Percentiles rank a stretch among this genome's conserved stretches.
Evolutionary conservation across 1,140 invertebrate species (phyloP).

Genomic region (Scaptomyza pallida): DNA sequence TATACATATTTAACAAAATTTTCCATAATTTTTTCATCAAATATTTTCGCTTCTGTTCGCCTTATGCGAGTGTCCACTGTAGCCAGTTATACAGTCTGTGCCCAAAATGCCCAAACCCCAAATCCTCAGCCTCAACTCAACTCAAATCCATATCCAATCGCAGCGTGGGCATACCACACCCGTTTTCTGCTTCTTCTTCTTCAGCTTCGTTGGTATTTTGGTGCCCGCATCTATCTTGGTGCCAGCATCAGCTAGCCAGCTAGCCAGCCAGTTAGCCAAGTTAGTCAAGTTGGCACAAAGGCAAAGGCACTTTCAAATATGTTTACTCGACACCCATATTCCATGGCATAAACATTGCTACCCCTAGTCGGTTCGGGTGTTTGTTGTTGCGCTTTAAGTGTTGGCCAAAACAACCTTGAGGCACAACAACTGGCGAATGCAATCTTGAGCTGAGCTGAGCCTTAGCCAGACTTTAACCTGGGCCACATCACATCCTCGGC

Average conservation of each 20-base stretch:
- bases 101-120: not conserved
- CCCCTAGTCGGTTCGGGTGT: not conserved
- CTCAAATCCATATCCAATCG: not conserved
- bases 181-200: conserved; percentile 15
- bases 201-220: conserved; percentile 5
- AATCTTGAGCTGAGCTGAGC: not conserved
- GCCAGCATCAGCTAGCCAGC: conserved; percentile 41
- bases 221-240: conserved; percentile 22
- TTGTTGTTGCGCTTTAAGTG: conserved; percentile 44
- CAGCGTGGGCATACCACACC: conserved; percentile 36
- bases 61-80: not conserved
- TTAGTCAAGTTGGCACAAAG: not conserved
- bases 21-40: too few relatives aligned
- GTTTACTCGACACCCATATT: conserved; percentile 9
- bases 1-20: not conserved
- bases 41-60: not conserved
- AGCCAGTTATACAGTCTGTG: not conserved
- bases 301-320: conserved; percentile 39
- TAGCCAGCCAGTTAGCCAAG: conserved; percentile 10
- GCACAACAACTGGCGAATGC: conserved; percentile 39
- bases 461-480: not conserved
- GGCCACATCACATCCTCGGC: conserved; percentile 5
- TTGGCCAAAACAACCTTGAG: conserved; percentile 69
- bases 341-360: conserved; percentile 1
- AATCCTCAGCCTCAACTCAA: too few relatives aligned